These are phyloP conservation scores for Drosophila aff. DNA, from an alignment of 1,140 invertebrate genomes.

Conservation along the genomic window DNA sequence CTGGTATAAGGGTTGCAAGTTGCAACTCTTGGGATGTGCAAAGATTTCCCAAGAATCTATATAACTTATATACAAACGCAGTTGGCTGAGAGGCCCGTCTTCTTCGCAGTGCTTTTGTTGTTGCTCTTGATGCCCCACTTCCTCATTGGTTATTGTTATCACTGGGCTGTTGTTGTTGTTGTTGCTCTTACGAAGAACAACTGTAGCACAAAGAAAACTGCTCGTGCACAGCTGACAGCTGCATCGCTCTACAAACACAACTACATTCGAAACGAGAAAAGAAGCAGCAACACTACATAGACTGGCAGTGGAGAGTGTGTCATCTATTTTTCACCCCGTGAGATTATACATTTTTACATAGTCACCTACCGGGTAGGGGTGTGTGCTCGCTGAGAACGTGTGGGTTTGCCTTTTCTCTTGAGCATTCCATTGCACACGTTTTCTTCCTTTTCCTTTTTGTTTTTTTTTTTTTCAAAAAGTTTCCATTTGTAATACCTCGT, in stretches of 20 bases:
- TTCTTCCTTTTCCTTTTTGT: slow-evolving; percentile 32
- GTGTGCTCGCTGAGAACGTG: slow-evolving; percentile 33
- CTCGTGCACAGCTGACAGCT: slow-evolving; percentile 75
- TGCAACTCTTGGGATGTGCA: slow-evolving; percentile 24
- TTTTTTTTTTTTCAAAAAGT: slow-evolving; percentile 52
- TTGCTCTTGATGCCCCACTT: slow-evolving; percentile 38
- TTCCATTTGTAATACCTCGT: slow-evolving; percentile 29
- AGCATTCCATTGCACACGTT: slow-evolving; percentile 72
- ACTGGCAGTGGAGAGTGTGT: slow-evolving; percentile 28
- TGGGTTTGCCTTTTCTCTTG: slow-evolving; percentile 59
- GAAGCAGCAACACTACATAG: slow-evolving; percentile 4
- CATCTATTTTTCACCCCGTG: slow-evolving; percentile 60
- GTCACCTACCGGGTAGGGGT: slow-evolving; percentile 16
- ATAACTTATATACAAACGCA: slow-evolving; percentile 3
- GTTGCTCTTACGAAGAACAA: slow-evolving; percentile 51
- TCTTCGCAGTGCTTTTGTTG: slow-evolving; percentile 18
- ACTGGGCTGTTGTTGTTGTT: slow-evolving; percentile 34
- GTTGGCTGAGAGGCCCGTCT: slow-evolving; percentile 28
- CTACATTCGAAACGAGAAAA: slow-evolving; percentile 2
- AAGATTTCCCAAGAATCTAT: slow-evolving; percentile 29
- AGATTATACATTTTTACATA: slow-evolving; percentile 46
- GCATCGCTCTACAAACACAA: slow-evolving; percentile 35
- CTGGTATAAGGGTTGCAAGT: slow-evolving; percentile 20
- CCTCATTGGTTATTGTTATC: slow-evolving; percentile 73
- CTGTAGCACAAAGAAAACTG: slow-evolving; percentile 70